A percentile compares a stretch with the other conserved stretches of the same genome.
Conservation (phyloP, 2,113 vertebrate species). For the Puma concolor region DNA sequence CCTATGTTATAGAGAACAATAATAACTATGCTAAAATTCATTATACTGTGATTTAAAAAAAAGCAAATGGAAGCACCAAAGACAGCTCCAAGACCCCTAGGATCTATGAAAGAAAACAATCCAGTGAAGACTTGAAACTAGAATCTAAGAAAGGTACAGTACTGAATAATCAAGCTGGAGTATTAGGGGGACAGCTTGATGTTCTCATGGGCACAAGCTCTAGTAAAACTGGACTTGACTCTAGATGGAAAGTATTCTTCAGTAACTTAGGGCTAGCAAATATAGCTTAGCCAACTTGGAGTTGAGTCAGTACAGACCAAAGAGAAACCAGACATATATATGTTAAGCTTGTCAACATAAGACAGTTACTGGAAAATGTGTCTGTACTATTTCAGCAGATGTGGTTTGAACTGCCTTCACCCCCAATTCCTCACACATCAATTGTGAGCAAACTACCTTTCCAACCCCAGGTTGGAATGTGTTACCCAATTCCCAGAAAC, state of each 20-base stretch:
- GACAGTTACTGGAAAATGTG: neutral
- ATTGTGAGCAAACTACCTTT: neutral
- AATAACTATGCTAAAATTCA: neutral
- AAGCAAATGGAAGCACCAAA: neutral
- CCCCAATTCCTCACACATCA: neutral
- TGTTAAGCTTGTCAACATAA: neutral
- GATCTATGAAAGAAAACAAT: neutral
- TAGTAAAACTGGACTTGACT: neutral
- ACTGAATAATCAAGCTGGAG: neutral
- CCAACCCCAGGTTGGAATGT: neutral
- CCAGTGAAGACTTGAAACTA: neutral
- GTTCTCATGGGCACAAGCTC: neutral
- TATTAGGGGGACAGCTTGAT: neutral
- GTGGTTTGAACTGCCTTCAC: neutral
- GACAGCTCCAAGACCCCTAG: fast-evolving
- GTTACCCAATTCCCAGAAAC: neutral
- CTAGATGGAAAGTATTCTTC: neutral
- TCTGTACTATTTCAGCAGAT: neutral
- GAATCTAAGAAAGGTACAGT: neutral
- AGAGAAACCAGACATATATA: neutral
- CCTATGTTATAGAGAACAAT: neutral
- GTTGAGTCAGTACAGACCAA: neutral
- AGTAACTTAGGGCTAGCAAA: neutral
- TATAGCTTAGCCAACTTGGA: neutral
- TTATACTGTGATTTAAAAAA: neutral